Conservation (phyloP, 2,888 invertebrate species). For the Entomobrya proxima region DNA sequence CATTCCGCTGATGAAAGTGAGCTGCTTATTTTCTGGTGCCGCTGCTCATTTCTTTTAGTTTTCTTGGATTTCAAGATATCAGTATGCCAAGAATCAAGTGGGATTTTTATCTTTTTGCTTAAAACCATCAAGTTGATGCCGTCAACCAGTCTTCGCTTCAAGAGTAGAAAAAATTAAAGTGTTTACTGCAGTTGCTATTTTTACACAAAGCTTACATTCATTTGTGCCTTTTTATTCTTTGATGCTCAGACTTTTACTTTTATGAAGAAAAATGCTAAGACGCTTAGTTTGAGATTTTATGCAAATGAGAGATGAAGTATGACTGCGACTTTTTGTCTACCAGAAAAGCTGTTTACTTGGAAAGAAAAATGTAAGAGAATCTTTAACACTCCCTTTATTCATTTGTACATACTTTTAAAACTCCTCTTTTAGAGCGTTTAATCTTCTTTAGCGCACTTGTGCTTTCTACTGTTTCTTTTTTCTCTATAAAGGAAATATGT, state of each 20-base stretch:
- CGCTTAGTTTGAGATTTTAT: conserved; percentile 27
- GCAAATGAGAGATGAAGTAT: conserved; percentile 48
- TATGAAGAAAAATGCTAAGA: background rate
- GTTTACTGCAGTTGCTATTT: background rate
- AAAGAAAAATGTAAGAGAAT: conserved; percentile 24
- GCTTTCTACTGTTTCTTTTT: background rate
- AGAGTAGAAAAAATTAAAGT: background rate
- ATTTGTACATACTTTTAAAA: background rate
- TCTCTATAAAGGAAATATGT: background rate
- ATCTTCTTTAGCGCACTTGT: conserved; percentile 26
- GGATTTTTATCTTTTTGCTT: background rate
- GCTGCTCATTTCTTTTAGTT: background rate
- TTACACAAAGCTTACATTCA: too few species aligned
- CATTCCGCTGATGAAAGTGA: background rate
- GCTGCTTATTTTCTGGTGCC: background rate
- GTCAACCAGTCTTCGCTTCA: background rate
- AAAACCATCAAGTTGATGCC: background rate
- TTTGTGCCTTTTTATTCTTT: too few species aligned
- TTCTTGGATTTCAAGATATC: background rate
- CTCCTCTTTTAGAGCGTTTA: background rate
- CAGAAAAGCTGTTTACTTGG: too few species aligned
- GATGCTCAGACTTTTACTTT: background rate
- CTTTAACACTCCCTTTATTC: conserved; percentile 30
- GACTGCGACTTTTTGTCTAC: background rate
- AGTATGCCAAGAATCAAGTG: conserved; percentile 40